Evolutionary conservation across 2,888 invertebrate genomes (phyloP), one percentile per base, ranked within the genome.

Genomic region (Cataglyphis albicans): DNA sequence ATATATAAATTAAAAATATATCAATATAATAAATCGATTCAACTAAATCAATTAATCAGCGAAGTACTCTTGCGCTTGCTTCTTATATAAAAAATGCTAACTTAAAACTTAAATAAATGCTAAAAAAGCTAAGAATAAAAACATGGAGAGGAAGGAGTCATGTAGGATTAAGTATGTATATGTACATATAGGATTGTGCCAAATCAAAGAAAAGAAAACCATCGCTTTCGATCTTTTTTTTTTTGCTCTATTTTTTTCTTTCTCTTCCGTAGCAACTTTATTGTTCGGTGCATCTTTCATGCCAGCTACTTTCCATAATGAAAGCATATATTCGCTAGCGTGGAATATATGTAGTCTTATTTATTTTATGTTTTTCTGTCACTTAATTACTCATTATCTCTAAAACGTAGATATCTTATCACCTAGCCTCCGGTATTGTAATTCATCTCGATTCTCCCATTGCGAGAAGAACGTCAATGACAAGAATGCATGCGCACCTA

Each of bases 211-310:
- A 74, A 87, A 87, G 86, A 86, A 81, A 87, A 83, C 64, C 86
- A 82, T 76, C 80, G 80, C 80, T 84, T 90, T 75, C 81, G 48
- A 78, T 84, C 44, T 21, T 29, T 67, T 59, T 72, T 72, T 35
- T 35, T 72, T 41, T 32, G 18, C 82, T 59, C 64, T 74, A 35
- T 35, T 64, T 55, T 70, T 55, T 63, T 32, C 63, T 82, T 65
- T 72, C 80, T 70, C 44, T 85, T 87, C 81, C 80, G 87, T 89
- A 92, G 91, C 91, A 93, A 92, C 91, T 93, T 93, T 92, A 93
- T 93, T 92, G 92, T 93, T 93, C 89, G 91, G 92, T 92, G 92
- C 92, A 91, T 92, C 91, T 81, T 65, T 92, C 90, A 90, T 91
- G 91, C 90, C 92, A 91, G 89, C 89, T 92, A 93, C 91, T 92